A percentile compares a stretch with the other conserved stretches of the same genome.
Evolutionary conservation across 2,113 vertebrate genomes (phyloP).

Genomic region (Verasper variegatus): DNA sequence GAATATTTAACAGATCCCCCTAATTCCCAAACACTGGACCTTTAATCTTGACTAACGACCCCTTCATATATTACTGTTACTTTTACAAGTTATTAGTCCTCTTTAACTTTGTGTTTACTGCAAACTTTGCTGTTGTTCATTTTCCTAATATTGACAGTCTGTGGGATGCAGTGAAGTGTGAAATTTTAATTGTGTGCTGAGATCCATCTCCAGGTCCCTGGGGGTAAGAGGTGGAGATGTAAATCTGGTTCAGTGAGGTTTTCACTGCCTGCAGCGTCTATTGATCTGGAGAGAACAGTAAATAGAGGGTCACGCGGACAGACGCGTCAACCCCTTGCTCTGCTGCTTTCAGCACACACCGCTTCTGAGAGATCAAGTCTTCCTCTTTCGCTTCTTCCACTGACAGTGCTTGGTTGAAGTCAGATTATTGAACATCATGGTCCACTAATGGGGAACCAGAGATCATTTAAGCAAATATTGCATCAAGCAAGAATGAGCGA

Average conservation of each 20-base stretch:
- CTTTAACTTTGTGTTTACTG: constrained; percentile 59
- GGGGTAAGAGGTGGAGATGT: constrained; percentile 64
- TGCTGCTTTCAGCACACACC: constrained; percentile 14
- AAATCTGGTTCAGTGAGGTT: constrained; percentile 70
- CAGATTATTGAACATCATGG: constrained; percentile 42
- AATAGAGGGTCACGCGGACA: constrained; percentile 55
- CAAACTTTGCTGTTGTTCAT: constrained; percentile 61
- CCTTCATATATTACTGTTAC: constrained; percentile 4
- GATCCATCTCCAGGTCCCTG: constrained; percentile 51
- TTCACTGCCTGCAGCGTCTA: constrained; percentile 58
- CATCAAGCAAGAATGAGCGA: constrained; percentile 12
- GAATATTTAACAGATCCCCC: background rate
- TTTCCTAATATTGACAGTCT: constrained; percentile 70
- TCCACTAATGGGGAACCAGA: constrained; percentile 20
- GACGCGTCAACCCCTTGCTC: constrained; percentile 16
- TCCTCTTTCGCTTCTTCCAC: constrained; percentile 10
- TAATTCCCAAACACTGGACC: background rate
- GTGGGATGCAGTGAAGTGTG: constrained; percentile 67
- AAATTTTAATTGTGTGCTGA: constrained; percentile 80
- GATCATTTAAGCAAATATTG: constrained; percentile 20
- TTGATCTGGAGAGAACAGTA: constrained; percentile 70
- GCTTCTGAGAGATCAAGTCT: constrained; percentile 31
- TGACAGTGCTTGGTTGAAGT: constrained; percentile 30
- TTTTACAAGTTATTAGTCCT: constrained; percentile 29
- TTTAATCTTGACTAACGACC: constrained; percentile 10